Evolutionary conservation across 2,113 vertebrate genomes (phyloP).

Genomic region (Eptatretus burgeri): DNA sequence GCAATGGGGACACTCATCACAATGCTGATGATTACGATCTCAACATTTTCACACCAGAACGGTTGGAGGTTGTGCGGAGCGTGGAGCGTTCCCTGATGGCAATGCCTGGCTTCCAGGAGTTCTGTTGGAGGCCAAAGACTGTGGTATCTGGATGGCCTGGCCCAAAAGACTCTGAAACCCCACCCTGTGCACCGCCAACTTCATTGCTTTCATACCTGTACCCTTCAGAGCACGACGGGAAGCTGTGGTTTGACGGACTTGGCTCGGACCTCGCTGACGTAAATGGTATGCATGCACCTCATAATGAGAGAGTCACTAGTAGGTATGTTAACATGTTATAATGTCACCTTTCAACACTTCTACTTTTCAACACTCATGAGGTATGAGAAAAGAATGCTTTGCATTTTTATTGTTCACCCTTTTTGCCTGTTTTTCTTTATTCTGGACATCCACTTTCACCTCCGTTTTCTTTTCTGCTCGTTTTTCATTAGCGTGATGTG

Average conservation of each 20-base stretch:
- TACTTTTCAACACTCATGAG: no score
- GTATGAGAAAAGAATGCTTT: no score
- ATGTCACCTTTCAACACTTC: no score
- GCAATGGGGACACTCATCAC: slow-evolving; percentile 9
- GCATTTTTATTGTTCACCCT: no score
- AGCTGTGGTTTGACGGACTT: slow-evolving; percentile 85
- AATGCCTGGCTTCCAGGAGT: slow-evolving; percentile 58
- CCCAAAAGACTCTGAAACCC: slow-evolving; percentile 25
- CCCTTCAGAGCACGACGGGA: slow-evolving; percentile 61
- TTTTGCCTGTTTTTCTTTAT: no score
- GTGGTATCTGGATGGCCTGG: no score
- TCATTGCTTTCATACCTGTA: slow-evolving; percentile 84
- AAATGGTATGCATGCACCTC: slow-evolving; percentile 21
- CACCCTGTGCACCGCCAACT: slow-evolving; percentile 51
- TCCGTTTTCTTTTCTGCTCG: no score
- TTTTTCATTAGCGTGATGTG: no score
- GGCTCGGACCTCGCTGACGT: slow-evolving; percentile 79
- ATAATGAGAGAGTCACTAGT: no score
- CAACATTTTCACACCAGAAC: slow-evolving; percentile 83
- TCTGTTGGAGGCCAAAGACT: slow-evolving; percentile 60
- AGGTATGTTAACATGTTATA: no score
- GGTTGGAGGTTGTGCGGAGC: slow-evolving; percentile 50
- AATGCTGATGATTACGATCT: slow-evolving; percentile 19
- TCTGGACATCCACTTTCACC: no score
- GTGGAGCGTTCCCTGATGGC: slow-evolving; percentile 71